Percentiles rank a stretch among this genome's conserved stretches.
Evolutionary conservation across 2,888 invertebrate genomes (phyloP).

Genomic region (Pachliopta kotzebuea): DNA sequence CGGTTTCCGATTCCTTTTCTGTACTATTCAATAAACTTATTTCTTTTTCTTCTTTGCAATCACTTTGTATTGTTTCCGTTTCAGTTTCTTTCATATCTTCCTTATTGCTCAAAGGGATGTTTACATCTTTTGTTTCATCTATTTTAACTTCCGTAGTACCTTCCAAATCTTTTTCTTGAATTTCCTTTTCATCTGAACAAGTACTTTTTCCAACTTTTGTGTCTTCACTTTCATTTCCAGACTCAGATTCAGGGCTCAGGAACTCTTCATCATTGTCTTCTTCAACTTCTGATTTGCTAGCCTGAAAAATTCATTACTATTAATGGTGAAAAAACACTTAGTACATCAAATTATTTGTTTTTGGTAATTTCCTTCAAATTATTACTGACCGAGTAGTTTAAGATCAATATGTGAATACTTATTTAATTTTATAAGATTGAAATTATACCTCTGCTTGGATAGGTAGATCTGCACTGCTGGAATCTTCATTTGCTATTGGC

Average conservation of each 20-base stretch:
- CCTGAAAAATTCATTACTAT: constrained; percentile 36
- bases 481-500: constrained; percentile 65
- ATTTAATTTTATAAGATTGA: not conserved
- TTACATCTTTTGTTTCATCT: constrained; percentile 26
- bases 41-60: constrained; percentile 37
- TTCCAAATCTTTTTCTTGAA: constrained; percentile 33
- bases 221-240: constrained; percentile 60
- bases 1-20: constrained; percentile 24
- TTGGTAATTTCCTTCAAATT: no score
- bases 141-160: constrained; percentile 26
- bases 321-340: no score
- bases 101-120: constrained; percentile 28
- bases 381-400: no score
- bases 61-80: constrained; percentile 33
- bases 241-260: constrained; percentile 71
- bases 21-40: constrained; percentile 36
- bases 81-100: constrained; percentile 37
- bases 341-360: no score
- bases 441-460: constrained; percentile 41
- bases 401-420: no score
- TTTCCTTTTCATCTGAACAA: constrained; percentile 24
- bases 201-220: constrained; percentile 35
- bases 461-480: constrained; percentile 60
- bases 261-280: constrained; percentile 76
- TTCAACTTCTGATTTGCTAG: constrained; percentile 52